phyloP scores from a whole-genome alignment of 2,113 vertebrate species.

The Antechinus flavipes region DNA sequence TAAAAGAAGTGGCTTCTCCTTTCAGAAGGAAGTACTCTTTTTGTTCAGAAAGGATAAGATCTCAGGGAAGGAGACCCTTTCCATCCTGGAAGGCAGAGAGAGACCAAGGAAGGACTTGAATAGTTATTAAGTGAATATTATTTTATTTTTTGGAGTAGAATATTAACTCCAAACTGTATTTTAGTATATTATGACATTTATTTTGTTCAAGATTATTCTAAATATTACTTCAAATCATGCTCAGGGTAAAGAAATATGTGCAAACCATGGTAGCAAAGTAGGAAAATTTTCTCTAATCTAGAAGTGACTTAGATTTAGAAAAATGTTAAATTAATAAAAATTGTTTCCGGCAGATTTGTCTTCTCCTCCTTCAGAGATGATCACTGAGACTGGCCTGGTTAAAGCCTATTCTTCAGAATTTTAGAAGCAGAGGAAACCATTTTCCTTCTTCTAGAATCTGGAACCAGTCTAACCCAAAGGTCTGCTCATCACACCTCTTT shows the following conservation, averaged over 20 bases:
- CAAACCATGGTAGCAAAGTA: neutral
- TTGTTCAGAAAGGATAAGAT: neutral
- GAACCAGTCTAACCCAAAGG: neutral
- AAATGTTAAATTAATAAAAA: constrained; percentile 8
- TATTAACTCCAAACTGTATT: neutral
- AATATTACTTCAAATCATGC: neutral
- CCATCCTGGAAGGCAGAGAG: neutral
- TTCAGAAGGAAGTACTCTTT: neutral
- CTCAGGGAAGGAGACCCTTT: neutral
- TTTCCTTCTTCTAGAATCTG: neutral
- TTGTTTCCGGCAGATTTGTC: neutral
- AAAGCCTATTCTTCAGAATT: neutral
- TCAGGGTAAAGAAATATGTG: neutral
- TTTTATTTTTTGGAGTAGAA: neutral
- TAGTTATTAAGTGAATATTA: neutral
- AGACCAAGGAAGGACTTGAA: neutral
- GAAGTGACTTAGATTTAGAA: neutral
- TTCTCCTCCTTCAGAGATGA: neutral
- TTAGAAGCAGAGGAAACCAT: neutral
- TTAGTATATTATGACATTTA: neutral
- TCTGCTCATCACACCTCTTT: neutral
- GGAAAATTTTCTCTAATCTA: neutral
- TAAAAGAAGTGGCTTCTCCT: neutral
- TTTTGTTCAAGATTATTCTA: neutral
- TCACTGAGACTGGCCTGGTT: too few relatives aligned